phyloP scores from a whole-genome alignment of 2,888 invertebrate genomes.

The Amorpha juglandis region DNA sequence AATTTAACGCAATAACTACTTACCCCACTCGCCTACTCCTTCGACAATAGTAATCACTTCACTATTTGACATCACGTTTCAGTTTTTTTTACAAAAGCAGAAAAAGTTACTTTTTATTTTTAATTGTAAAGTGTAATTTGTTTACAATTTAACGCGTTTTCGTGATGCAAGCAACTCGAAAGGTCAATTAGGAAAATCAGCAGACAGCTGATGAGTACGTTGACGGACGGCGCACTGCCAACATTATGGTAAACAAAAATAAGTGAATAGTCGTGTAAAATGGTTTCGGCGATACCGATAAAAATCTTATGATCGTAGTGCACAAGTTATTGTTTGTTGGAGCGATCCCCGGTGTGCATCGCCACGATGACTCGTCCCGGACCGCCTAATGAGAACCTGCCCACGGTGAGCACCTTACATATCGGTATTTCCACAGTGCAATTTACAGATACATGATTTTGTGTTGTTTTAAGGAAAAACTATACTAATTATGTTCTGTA shows the following conservation, averaged over 20 bases:
- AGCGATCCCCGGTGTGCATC: slow-evolving; percentile 36
- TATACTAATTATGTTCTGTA: not conserved
- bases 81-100: slow-evolving; percentile 38
- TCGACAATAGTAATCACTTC: slow-evolving; percentile 18
- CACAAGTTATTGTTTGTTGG: slow-evolving; percentile 31
- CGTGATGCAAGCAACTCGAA: not conserved
- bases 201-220: slow-evolving; percentile 28
- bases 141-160: slow-evolving; percentile 9
- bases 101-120: not conserved
- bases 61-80: slow-evolving; percentile 29
- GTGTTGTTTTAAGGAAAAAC: not conserved
- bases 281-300: slow-evolving; percentile 31
- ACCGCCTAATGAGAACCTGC: slow-evolving; percentile 89
- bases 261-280: slow-evolving; percentile 34
- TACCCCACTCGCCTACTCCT: slow-evolving; percentile 27
- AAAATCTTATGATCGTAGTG: slow-evolving; percentile 58
- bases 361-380: slow-evolving; percentile 82
- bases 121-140: not conserved
- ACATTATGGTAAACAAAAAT: slow-evolving; percentile 42
- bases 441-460: not conserved
- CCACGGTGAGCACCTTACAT: slow-evolving; percentile 74
- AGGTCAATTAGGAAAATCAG: slow-evolving; percentile 11
- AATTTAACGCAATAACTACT: not conserved
- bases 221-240: slow-evolving; percentile 53
- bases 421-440: slow-evolving; percentile 3